Evolutionary conservation across 2,888 invertebrate species (phyloP).

Genomic region (Andricus quercusramuli): DNA sequence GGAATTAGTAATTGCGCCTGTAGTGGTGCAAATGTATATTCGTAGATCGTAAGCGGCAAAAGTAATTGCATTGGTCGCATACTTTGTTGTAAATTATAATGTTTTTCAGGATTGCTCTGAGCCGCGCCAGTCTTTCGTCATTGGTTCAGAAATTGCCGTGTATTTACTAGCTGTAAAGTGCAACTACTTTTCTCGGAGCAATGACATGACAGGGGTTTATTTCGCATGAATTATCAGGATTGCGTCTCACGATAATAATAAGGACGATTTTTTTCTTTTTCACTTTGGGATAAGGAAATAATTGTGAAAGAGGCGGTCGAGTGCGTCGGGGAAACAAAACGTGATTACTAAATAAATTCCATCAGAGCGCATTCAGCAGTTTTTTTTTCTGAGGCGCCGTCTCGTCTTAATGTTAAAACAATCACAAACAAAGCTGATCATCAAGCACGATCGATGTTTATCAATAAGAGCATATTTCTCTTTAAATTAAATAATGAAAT

Average conservation of each 20-base stretch:
- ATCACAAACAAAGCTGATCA: background rate
- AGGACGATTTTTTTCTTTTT: constrained; percentile 2
- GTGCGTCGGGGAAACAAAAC: constrained; percentile 8
- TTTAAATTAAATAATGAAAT: no score
- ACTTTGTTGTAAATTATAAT: constrained; percentile 17
- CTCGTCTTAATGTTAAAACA: background rate
- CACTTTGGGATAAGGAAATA: constrained; percentile 14
- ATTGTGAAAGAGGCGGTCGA: background rate
- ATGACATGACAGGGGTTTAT: constrained; percentile 32
- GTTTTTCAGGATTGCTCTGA: background rate
- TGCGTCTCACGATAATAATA: constrained; percentile 31
- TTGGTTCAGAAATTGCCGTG: constrained; percentile 18
- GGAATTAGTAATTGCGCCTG: background rate
- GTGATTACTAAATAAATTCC: constrained; percentile 20
- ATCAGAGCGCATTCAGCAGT: constrained; percentile 13
- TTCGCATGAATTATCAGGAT: constrained; percentile 26
- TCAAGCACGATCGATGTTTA: no score
- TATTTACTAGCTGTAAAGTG: constrained; percentile 18
- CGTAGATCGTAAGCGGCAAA: constrained; percentile 3
- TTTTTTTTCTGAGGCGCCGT: background rate
- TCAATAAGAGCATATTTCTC: no score
- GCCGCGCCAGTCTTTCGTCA: constrained; percentile 5
- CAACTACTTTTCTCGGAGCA: constrained; percentile 9
- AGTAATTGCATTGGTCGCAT: background rate
- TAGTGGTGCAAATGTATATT: background rate